A percentile compares a stretch with the other conserved stretches of the same genome.
These are phyloP conservation scores for Oscheius sp. DNA, from an alignment of 2,888 invertebrate genomes.

Conservation along the genomic window DNA sequence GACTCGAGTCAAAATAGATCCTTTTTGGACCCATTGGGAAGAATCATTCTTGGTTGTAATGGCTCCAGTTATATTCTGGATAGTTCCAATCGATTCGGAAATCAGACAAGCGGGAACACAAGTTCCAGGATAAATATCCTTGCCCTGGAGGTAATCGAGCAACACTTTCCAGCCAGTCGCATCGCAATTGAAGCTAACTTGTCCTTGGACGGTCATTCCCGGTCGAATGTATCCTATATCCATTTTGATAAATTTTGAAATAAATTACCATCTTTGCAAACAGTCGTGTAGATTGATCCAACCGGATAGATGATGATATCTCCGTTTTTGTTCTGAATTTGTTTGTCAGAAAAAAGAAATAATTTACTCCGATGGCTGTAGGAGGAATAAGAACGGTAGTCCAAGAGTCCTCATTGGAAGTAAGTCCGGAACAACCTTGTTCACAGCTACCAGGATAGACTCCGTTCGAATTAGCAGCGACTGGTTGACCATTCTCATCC, in stretches of 20 bases:
- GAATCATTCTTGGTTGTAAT: neutral
- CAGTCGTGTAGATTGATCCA: neutral
- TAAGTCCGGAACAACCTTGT: slow-evolving; percentile 9
- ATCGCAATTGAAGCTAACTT: neutral
- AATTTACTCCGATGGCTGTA: neutral
- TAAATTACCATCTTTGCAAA: slow-evolving; percentile 10
- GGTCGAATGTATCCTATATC: neutral
- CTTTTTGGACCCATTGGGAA: neutral
- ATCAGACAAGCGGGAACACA: slow-evolving; percentile 16
- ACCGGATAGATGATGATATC: neutral
- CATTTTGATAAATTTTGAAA: neutral
- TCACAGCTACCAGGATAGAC: slow-evolving; percentile 7
- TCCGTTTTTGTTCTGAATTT: slow-evolving; percentile 5
- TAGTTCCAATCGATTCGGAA: neutral
- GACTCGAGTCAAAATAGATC: neutral
- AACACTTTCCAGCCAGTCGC: neutral
- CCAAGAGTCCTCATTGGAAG: neutral
- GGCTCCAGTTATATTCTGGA: neutral
- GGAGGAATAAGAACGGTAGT: neutral
- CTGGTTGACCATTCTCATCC: neutral
- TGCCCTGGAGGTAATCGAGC: neutral
- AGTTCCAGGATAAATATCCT: slow-evolving; percentile 4
- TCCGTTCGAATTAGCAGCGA: neutral
- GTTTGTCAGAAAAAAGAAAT: no score
- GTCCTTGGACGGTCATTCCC: neutral